Evolutionary conservation across 2,113 vertebrate genomes (phyloP).

Genomic region (Epinephelus fuscoguttatus): DNA sequence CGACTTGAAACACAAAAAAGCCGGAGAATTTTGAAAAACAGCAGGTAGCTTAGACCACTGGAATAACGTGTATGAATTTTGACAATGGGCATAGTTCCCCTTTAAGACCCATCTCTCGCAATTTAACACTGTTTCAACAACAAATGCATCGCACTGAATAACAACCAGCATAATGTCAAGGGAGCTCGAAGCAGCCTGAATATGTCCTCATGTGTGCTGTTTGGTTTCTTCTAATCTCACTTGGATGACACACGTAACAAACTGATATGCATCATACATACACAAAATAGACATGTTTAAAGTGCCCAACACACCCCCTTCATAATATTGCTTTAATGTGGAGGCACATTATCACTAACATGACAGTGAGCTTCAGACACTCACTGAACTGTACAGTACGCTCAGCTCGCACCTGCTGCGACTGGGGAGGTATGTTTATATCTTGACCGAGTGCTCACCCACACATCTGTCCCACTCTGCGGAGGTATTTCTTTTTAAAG

Average conservation of each 20-base stretch:
- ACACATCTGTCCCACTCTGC: constrained; percentile 21
- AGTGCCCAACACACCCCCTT: constrained; percentile 41
- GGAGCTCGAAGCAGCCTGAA: background rate
- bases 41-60: no score
- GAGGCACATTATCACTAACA: constrained; percentile 67
- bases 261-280: constrained; percentile 35
- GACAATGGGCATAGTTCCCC: no score
- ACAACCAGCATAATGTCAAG: background rate
- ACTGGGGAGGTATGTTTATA: constrained; percentile 31
- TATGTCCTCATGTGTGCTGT: background rate
- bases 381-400: constrained; percentile 28
- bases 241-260: constrained; percentile 29
- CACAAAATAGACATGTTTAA: constrained; percentile 56
- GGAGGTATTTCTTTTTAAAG: constrained; percentile 71
- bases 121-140: background rate
- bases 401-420: constrained; percentile 7
- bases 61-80: no score
- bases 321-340: constrained; percentile 65
- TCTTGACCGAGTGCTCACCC: constrained; percentile 31
- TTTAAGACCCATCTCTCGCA: background rate
- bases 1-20: no score
- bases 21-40: no score
- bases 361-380: constrained; percentile 28
- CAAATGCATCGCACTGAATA: background rate
- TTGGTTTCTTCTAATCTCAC: constrained; percentile 13